phyloP scores from a whole-genome alignment of 2,888 invertebrate genomes.

The Aradus depressus region DNA sequence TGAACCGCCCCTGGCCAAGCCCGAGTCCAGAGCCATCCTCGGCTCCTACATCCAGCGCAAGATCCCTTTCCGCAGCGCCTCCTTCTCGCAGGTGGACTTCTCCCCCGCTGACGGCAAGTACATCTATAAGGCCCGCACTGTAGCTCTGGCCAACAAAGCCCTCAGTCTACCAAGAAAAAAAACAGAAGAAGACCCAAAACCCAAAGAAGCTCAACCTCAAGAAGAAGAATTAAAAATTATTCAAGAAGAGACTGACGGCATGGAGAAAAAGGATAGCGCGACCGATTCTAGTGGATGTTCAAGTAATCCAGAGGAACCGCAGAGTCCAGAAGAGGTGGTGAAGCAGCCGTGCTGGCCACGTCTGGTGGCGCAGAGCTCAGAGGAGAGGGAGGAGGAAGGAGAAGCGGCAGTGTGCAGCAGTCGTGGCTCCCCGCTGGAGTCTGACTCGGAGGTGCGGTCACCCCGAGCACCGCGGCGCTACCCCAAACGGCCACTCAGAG shows the following conservation, averaged over 20 bases:
- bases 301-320: slow-evolving; percentile 37
- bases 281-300: slow-evolving; percentile 21
- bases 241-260: slow-evolving; percentile 41
- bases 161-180: slow-evolving; percentile 31
- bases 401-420: slow-evolving; percentile 56
- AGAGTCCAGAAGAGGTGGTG: slow-evolving; percentile 38
- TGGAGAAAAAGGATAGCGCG: not conserved
- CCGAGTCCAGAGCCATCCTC: slow-evolving; percentile 48
- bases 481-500: slow-evolving; percentile 61
- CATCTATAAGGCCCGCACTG: slow-evolving; percentile 34
- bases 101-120: slow-evolving; percentile 51
- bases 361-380: slow-evolving; percentile 59
- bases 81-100: slow-evolving; percentile 78
- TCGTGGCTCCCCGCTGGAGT: slow-evolving; percentile 51
- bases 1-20: slow-evolving; percentile 46
- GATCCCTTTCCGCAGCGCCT: slow-evolving; percentile 70
- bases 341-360: slow-evolving; percentile 43
- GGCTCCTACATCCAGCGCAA: slow-evolving; percentile 53
- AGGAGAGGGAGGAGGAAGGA: slow-evolving; percentile 52
- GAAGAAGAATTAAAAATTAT: slow-evolving; percentile 37
- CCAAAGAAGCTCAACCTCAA: not conserved
- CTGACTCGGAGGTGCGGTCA: slow-evolving; percentile 42
- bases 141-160: slow-evolving; percentile 19
- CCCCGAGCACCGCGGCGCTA: slow-evolving; percentile 43
- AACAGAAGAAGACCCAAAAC: slow-evolving; percentile 1